Evolutionary conservation across 2,797 vertebrate species (phyloP).

Genomic region (Adrianichthys oophorus): DNA sequence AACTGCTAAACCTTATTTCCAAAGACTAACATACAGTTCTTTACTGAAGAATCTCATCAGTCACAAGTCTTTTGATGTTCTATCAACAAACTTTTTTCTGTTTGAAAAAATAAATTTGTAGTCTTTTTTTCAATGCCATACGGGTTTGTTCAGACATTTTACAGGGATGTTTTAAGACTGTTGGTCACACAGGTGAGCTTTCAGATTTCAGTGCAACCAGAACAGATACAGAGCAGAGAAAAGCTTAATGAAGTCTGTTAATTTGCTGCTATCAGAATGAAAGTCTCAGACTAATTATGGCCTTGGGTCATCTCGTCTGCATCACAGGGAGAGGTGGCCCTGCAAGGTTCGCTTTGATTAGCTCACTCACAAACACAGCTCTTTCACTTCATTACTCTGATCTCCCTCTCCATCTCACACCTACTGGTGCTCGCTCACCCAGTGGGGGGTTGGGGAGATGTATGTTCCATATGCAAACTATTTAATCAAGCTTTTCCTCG

Average conservation of each 20-base stretch:
- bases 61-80: slow-evolving; percentile 42
- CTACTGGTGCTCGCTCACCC: slow-evolving; percentile 21
- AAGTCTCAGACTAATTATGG: slow-evolving; percentile 73
- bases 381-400: slow-evolving; percentile 67
- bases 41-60: slow-evolving; percentile 50
- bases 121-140: slow-evolving; percentile 9
- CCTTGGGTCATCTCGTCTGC: slow-evolving; percentile 71
- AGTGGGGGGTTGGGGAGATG: slow-evolving; percentile 2
- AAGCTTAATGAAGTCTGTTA: slow-evolving; percentile 71
- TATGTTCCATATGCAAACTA: slow-evolving; percentile 34
- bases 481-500: slow-evolving; percentile 27
- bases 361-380: slow-evolving; percentile 57
- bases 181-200: slow-evolving; percentile 27
- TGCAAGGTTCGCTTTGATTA: slow-evolving; percentile 73
- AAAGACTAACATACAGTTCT: slow-evolving; percentile 43
- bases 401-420: slow-evolving; percentile 40
- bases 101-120: slow-evolving; percentile 4
- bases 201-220: slow-evolving; percentile 31
- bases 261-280: slow-evolving; percentile 74
- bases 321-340: slow-evolving; percentile 72
- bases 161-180: slow-evolving; percentile 5
- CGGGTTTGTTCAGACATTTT: background rate
- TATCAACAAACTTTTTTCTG: slow-evolving; percentile 22
- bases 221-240: slow-evolving; percentile 32
- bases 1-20: slow-evolving; percentile 10